Evolutionary conservation across 2,113 vertebrate genomes (phyloP), one percentile per base, ranked within the genome.

Genomic region (Epinephelus moara): DNA sequence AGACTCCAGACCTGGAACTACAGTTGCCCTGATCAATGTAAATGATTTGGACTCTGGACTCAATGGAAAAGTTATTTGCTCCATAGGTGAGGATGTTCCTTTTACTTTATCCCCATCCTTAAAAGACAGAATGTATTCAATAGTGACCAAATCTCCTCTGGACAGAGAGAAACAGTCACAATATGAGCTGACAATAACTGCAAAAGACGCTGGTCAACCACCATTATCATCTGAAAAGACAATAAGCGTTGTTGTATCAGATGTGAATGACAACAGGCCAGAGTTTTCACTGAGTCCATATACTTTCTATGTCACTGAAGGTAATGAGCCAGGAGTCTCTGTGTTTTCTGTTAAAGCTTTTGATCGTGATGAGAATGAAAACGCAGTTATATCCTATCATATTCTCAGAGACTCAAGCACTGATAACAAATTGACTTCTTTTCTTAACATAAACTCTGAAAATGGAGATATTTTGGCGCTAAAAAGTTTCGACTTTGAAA

Each of bases 251-350:
- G 40, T 53, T 0, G 82, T 94, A 1, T 75, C 85, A 0, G 92
- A 94, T 74, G 86, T 95, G 30, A 94, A 92, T 85, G 94, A 92
- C 69, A 95, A 91, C 70, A 0, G 68, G 25, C 94, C 94, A 30
- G 27, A 84, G 67, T 95, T 95, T 89, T 72, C 23, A 69, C n/a
- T 72, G 9, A 89, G 76, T 30, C 86, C 89, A 0, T 91, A 92
- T 67, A 85, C 60, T 55, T 88, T 93, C 45, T 94, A 90, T 78
- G 13, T 90, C n/a, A 18, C 78, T 21, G 80, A 91, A 18, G 70
- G 17, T 0, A 91, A 91, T 0, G 4, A 15, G 0, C 79, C 81
- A 79, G 87, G 84, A 18, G 53, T 67, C 14, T 78, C 73, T 1
- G 56, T 77, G 52, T 92, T 85, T 95, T 85, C 89, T 2, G 83